These are phyloP conservation scores for Coregonus clupeaformis DNA, from an alignment of 2,113 vertebrate genomes.

Conservation along the genomic window DNA sequence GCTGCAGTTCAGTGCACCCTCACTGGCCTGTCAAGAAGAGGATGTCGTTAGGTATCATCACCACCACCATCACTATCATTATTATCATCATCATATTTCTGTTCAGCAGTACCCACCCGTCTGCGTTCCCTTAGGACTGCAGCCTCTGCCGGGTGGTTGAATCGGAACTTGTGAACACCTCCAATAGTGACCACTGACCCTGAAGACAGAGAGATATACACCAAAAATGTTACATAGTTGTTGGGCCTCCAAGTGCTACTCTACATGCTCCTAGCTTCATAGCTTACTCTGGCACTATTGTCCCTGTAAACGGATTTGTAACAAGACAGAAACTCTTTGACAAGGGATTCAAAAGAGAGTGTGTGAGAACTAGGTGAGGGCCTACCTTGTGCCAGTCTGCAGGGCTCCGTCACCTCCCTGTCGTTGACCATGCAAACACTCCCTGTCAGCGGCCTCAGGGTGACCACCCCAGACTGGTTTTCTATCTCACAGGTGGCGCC, in stretches of 20 bases:
- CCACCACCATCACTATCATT: no score
- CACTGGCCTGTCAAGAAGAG: slow-evolving; percentile 72
- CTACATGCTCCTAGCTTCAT: neutral
- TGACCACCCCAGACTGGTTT: slow-evolving; percentile 83
- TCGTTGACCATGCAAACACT: slow-evolving; percentile 84
- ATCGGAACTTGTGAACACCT: slow-evolving; percentile 88
- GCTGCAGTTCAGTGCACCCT: slow-evolving; percentile 57
- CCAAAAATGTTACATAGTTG: slow-evolving; percentile 3
- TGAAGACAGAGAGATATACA: slow-evolving; percentile 50
- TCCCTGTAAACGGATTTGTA: neutral
- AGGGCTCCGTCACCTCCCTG: slow-evolving; percentile 78
- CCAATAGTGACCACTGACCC: slow-evolving; percentile 89
- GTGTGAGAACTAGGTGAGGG: neutral
- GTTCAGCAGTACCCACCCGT: slow-evolving; percentile 74
- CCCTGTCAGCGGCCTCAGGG: slow-evolving; percentile 76
- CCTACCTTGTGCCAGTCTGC: slow-evolving; percentile 90
- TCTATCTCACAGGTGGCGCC: slow-evolving; percentile 84
- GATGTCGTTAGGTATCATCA: no score
- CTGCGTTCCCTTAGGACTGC: slow-evolving; percentile 85
- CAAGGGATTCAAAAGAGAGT: neutral
- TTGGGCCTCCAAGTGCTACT: neutral
- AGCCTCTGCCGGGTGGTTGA: slow-evolving; percentile 95
- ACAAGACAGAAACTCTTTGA: neutral
- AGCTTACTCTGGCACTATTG: neutral
- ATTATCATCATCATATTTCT: no score